Conservation (phyloP, 2,888 invertebrate species). For the Tinea trinotella region DNA sequence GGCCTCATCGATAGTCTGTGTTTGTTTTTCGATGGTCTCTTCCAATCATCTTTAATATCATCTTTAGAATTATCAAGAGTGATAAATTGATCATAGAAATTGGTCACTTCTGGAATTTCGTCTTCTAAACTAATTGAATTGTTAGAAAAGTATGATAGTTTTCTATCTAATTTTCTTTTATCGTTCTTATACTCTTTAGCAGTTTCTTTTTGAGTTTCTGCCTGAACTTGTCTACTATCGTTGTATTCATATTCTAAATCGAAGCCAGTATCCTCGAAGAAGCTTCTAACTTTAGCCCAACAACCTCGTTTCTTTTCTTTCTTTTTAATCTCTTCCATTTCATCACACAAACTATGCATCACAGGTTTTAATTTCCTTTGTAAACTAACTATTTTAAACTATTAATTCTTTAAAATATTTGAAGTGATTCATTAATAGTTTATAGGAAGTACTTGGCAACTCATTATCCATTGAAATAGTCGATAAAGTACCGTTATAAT, state of each 20-base stretch:
- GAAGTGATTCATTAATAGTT: not conserved
- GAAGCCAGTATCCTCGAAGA: constrained; percentile 60
- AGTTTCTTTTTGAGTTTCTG: not conserved
- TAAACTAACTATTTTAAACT: not conserved
- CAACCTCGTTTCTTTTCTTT: constrained; percentile 35
- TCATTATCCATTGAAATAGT: constrained; percentile 12
- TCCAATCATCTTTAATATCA: constrained; percentile 35
- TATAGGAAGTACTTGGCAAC: constrained; percentile 14
- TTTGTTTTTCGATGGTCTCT: constrained; percentile 34
- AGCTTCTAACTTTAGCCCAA: constrained; percentile 53
- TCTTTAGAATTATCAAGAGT: constrained; percentile 41
- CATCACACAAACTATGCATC: not conserved
- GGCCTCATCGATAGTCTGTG: constrained; percentile 57
- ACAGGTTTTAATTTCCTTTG: not conserved
- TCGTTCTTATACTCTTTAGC: not conserved
- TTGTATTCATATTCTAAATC: constrained; percentile 57
- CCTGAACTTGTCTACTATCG: constrained; percentile 2
- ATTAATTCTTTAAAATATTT: not conserved
- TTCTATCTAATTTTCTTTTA: constrained; percentile 27
- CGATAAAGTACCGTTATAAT: constrained; percentile 4
- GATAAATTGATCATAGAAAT: constrained; percentile 64
- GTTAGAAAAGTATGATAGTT: constrained; percentile 28
- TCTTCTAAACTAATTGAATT: constrained; percentile 32
- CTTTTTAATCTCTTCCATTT: constrained; percentile 22
- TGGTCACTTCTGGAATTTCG: constrained; percentile 41